Evolutionary conservation across 1,140 invertebrate species (phyloP), one percentile per base, ranked within the genome.

Genomic region (Colletes gigas): DNA sequence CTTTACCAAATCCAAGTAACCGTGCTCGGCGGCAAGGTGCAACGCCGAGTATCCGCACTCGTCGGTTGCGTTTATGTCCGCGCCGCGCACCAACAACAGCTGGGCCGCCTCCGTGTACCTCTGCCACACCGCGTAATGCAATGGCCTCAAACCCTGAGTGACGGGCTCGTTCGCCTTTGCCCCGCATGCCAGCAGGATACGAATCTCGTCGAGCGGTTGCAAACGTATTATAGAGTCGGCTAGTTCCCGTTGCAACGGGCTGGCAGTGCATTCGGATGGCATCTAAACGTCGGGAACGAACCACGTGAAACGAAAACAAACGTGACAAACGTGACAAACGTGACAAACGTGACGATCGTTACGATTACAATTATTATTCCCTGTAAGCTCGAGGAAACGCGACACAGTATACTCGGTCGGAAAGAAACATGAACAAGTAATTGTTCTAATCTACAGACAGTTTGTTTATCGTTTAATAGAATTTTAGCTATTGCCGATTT

Each of bases 61-160:
- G 89, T 98, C 98, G 12, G 95, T 95, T 0, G 96, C 96, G 92
- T 98, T 96, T 19, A 98, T 96, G 90, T 97, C 96, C 83, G 96
- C 96, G 14, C 97, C 97, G 57, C 97, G 91, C 1, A 97, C 96
- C 50, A 97, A 93, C 52, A 97, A 93, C 55, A 97, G 92, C 60
- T 96, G 95, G 0, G 97, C 96, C 0, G 97, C 97, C 88, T 98
- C 97, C 52, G 95, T 94, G 91, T 98, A 96, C 15, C 95, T 93
- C 88, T 97, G 96, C 96, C 97, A 98, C 65, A 98, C 97, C 0
- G 98, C 98, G 91, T 98, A 99, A 91, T 98, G 98, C n/a, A 99
- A 92, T 0, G 98, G 97, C 66, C 96, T 95, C 44, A 98, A 93
- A 9, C 97, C 98, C 92, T 97, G 96, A 6, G 96, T 96, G 17